Evolutionary conservation across 2,888 invertebrate species (phyloP).

Genomic region (Eupithecia pulchellata): DNA sequence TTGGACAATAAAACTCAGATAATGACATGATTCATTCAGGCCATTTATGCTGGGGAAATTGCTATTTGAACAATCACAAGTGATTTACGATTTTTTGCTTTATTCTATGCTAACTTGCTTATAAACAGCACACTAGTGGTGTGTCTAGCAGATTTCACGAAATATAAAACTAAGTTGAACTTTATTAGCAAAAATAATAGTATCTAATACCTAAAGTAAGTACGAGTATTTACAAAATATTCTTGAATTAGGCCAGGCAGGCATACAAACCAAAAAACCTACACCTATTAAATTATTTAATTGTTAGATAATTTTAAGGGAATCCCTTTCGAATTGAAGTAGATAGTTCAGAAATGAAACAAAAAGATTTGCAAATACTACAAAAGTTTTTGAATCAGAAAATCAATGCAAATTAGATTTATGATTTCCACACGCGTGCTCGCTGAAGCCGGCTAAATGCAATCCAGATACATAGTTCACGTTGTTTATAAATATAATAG

Average conservation of each 20-base stretch:
- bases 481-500: slow-evolving; percentile 8
- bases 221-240: no score
- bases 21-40: slow-evolving; percentile 30
- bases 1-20: slow-evolving; percentile 20
- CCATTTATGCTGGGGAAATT: slow-evolving; percentile 39
- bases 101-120: background rate
- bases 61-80: slow-evolving; percentile 33
- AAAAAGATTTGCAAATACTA: background rate
- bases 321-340: background rate
- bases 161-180: background rate
- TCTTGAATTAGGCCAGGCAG: no score
- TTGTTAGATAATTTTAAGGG: no score
- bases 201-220: no score
- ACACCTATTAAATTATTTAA: no score
- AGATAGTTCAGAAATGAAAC: background rate
- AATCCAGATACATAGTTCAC: slow-evolving; percentile 53
- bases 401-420: slow-evolving; percentile 36
- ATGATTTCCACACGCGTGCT: slow-evolving; percentile 45
- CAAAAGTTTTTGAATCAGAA: background rate
- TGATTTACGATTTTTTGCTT: slow-evolving; percentile 46
- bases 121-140: background rate
- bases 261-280: no score
- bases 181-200: no score
- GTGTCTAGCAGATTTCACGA: background rate
- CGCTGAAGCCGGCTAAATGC: slow-evolving; percentile 50